Percentiles rank a stretch among this genome's conserved stretches.
These are phyloP conservation scores for Apeira syringaria DNA, from an alignment of 2,888 invertebrate species.

Conservation along the genomic window DNA sequence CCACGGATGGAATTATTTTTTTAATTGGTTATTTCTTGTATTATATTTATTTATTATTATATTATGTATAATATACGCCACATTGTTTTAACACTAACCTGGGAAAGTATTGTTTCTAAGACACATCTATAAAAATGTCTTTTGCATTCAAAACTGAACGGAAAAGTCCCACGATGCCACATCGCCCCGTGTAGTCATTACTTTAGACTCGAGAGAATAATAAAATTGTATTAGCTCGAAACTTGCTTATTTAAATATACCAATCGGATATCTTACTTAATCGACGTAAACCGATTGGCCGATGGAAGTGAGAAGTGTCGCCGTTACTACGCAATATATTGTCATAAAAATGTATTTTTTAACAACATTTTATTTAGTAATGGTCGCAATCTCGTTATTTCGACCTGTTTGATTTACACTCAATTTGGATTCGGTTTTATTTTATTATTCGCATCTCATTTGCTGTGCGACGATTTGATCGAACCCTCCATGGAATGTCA, in stretches of 20 bases:
- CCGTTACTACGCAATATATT: conserved; percentile 59
- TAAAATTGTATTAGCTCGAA: conserved; percentile 47
- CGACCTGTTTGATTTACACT: conserved; percentile 42
- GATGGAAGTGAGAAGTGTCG: conserved; percentile 59
- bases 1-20: no score
- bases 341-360: conserved; percentile 56
- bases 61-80: no score
- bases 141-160: not conserved
- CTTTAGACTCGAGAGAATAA: conserved; percentile 35
- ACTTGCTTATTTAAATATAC: conserved; percentile 56
- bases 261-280: conserved; percentile 59
- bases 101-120: no score
- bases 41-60: no score
- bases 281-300: conserved; percentile 54
- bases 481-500: no score
- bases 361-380: conserved; percentile 47
- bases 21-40: no score
- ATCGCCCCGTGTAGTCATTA: conserved; percentile 1
- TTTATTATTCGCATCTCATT: conserved; percentile 33
- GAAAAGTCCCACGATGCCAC: not conserved
- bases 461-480: conserved; percentile 22
- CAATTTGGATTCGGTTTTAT: conserved; percentile 37
- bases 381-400: conserved; percentile 40
- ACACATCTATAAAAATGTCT: no score
- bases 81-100: no score